Percentiles rank a stretch among this genome's conserved stretches.
Conservation (phyloP, 2,797 vertebrate species). For the Pelochelys cantorii region DNA sequence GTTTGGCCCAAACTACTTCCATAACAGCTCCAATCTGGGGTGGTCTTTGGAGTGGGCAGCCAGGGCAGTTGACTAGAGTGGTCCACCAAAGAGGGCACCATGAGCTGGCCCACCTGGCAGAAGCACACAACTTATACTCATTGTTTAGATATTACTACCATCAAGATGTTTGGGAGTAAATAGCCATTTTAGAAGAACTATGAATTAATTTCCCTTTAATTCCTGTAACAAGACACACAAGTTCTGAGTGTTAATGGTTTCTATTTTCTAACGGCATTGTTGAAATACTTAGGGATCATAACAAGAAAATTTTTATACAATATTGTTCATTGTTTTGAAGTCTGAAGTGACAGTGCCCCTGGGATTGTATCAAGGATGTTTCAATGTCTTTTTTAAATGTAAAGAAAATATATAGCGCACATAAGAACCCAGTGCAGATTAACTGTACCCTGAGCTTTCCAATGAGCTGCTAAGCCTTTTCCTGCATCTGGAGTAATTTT, state of each 20-base stretch:
- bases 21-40: neutral
- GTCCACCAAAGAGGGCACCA: too few relatives aligned
- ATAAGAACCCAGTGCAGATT: slow-evolving; percentile 48
- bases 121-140: neutral
- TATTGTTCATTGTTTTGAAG: slow-evolving; percentile 23
- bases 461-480: slow-evolving; percentile 32
- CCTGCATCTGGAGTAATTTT: slow-evolving; percentile 63
- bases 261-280: slow-evolving; percentile 45
- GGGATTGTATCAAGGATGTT: slow-evolving; percentile 40
- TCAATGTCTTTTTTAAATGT: slow-evolving; percentile 36
- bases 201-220: slow-evolving; percentile 17
- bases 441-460: slow-evolving; percentile 55
- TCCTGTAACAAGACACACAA: neutral
- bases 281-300: slow-evolving; percentile 30
- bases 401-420: slow-evolving; percentile 42
- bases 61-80: too few relatives aligned
- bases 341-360: neutral
- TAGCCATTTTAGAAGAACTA: neutral
- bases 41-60: too few relatives aligned
- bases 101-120: too few relatives aligned
- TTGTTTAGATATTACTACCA: neutral
- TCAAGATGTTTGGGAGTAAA: neutral
- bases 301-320: slow-evolving; percentile 4
- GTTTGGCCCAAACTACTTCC: neutral
- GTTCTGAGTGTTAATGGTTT: neutral